Evolutionary conservation across 1,140 invertebrate genomes (phyloP), one percentile per base, ranked within the genome.

Genomic region (Heliothis subflexa): DNA sequence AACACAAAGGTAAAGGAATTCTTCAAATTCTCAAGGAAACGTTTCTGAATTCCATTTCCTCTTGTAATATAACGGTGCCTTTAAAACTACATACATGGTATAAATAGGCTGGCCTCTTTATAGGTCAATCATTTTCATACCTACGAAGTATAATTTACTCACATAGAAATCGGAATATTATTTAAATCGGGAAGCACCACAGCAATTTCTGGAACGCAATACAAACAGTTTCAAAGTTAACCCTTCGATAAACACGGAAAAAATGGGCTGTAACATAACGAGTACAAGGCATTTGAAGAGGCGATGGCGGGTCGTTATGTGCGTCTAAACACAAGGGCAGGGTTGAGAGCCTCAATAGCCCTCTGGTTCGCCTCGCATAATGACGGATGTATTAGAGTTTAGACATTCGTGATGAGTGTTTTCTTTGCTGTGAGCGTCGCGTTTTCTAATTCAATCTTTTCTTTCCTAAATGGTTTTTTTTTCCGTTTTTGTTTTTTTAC

Each of bases 281-380:
- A 68, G 45, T 68, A 68, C 64, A 64, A 47, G 45, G 18, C 64
- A 52, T 68, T 68, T 64, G 61, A 57, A 57, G 40, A 47, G 61
- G 33, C 28, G 64, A 68, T 64, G 33, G 61, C 12, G 33, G 33
- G 47, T 28, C 47, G 45, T 68, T 68, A 68, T 68, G 64, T 2
- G 59, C 28, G 45, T 52, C 47, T 68, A 68, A 68, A 68, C 47
- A 68, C 47, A 52, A 45, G 57, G 21, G 28, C 45, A 66, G 47
- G 47, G 64, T 68, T 47, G 40, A 12, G 61, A n/a, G n/a, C 16
- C 12, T 40, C 9, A 64, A 64, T 47, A 12, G 40, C 33, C 9
- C 40, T 47, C n/a, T 0, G 45, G 16, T 50, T n/a, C 10, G 5
- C 3, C 12, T 12, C 12, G 21, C 50, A 64, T 18, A n/a, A 64